Percentiles rank a stretch among this genome's conserved stretches.
Conservation (phyloP, 1,140 invertebrate species). For the Cecropterus lyciades region DNA sequence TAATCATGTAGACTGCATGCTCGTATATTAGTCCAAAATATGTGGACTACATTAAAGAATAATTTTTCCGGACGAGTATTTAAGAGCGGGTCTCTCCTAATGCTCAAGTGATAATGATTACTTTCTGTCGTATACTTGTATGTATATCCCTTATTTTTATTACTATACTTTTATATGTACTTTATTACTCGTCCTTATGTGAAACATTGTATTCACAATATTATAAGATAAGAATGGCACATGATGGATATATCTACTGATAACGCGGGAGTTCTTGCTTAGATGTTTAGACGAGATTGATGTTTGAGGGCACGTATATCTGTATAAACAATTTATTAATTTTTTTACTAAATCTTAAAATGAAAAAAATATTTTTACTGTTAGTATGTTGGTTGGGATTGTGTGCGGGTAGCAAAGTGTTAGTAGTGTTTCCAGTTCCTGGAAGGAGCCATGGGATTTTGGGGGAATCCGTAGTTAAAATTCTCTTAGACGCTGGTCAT, state of each 20-base stretch:
- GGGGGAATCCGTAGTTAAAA: slow-evolving; percentile 46
- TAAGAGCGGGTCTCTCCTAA: too few species aligned
- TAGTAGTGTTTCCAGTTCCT: slow-evolving; percentile 53
- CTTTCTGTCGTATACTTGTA: too few species aligned
- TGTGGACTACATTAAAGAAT: too few species aligned
- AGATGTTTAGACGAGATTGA: background rate
- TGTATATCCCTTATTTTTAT: too few species aligned
- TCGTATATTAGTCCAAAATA: too few species aligned
- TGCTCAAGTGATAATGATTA: too few species aligned
- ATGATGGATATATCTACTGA: background rate
- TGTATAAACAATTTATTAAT: background rate
- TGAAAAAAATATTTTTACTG: slow-evolving; percentile 9
- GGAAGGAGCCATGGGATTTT: slow-evolving; percentile 52
- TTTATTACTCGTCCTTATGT: too few species aligned
- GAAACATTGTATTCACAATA: background rate
- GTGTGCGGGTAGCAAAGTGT: slow-evolving; percentile 45
- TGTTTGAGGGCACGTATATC: background rate
- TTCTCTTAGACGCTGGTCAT: slow-evolving; percentile 51
- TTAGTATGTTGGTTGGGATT: background rate
- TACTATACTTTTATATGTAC: too few species aligned
- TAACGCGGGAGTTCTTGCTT: background rate
- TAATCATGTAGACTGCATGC: too few species aligned
- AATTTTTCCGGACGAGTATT: too few species aligned
- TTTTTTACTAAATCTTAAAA: too few species aligned
- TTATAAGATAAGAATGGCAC: background rate